These are phyloP conservation scores for Vidua macroura DNA, from an alignment of 2,113 vertebrate species.

Conservation along the genomic window DNA sequence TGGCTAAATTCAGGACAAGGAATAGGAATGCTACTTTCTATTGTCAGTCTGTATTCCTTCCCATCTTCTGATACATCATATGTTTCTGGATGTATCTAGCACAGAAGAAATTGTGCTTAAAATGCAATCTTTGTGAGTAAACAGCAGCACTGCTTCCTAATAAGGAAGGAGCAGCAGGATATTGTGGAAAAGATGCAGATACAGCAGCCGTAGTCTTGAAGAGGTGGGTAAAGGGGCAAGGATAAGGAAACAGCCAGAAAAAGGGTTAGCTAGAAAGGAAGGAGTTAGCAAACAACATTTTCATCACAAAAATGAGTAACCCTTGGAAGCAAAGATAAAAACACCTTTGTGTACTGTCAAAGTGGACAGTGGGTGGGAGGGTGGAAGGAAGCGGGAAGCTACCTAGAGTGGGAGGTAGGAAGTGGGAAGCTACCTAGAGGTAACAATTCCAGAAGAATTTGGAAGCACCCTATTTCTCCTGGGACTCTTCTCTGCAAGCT, in stretches of 20 bases:
- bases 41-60: conserved; percentile 72
- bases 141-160: neutral
- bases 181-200: neutral
- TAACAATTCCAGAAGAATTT: neutral
- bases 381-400: neutral
- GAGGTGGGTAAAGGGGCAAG: neutral
- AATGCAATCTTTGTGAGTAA: neutral
- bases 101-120: conserved; percentile 15
- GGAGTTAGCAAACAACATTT: neutral
- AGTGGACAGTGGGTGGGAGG: neutral
- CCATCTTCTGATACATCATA: conserved; percentile 83
- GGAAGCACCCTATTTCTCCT: neutral
- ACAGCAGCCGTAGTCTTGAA: neutral
- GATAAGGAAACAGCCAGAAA: neutral
- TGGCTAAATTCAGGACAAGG: conserved; percentile 73
- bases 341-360: neutral
- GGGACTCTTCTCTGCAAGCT: neutral
- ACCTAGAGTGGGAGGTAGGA: neutral
- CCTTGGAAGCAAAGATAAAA: neutral
- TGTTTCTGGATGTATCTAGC: conserved; percentile 78
- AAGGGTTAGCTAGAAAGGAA: neutral
- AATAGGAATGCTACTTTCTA: conserved; percentile 85
- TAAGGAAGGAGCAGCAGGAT: neutral
- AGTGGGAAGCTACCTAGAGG: neutral
- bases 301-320: neutral